phyloP scores from a whole-genome alignment of 2,888 invertebrate species.

The Gortyna flavago region DNA sequence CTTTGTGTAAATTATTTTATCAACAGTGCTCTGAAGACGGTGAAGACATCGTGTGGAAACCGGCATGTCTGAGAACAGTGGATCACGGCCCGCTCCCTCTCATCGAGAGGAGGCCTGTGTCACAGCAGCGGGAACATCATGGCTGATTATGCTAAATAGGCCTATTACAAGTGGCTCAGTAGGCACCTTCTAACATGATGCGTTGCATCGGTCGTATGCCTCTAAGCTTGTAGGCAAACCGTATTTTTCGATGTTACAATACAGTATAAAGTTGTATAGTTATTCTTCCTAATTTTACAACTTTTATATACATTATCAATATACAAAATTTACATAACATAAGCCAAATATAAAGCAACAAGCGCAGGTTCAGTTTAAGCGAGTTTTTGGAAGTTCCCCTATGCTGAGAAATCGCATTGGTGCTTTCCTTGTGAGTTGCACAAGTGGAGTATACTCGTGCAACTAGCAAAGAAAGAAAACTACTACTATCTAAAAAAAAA shows the following conservation, averaged over 20 bases:
- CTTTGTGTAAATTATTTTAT: background rate
- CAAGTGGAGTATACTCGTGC: background rate
- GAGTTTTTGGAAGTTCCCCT: conserved; percentile 9
- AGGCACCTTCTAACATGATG: too few relatives aligned
- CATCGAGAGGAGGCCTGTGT: background rate
- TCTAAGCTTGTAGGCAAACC: background rate
- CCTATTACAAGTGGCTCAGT: too few relatives aligned
- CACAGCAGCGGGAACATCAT: too few relatives aligned
- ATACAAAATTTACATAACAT: conserved; percentile 6
- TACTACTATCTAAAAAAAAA: background rate
- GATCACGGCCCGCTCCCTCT: background rate
- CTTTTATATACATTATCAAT: background rate
- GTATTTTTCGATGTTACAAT: background rate
- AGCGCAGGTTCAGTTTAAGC: conserved; percentile 18
- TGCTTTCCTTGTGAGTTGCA: background rate
- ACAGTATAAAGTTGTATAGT: background rate
- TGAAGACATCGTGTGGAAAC: background rate
- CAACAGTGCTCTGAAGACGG: background rate
- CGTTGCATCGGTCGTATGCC: background rate
- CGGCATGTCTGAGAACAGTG: background rate
- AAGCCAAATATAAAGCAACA: conserved; percentile 40
- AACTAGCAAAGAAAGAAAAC: background rate
- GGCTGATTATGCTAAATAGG: too few relatives aligned
- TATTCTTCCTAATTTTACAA: background rate
- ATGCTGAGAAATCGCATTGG: too few relatives aligned